Evolutionary conservation across 35 echinoderm and acorn worm species (phyloP), one percentile per base, ranked within the genome.

Genomic region (Lytechinus variegatus): DNA sequence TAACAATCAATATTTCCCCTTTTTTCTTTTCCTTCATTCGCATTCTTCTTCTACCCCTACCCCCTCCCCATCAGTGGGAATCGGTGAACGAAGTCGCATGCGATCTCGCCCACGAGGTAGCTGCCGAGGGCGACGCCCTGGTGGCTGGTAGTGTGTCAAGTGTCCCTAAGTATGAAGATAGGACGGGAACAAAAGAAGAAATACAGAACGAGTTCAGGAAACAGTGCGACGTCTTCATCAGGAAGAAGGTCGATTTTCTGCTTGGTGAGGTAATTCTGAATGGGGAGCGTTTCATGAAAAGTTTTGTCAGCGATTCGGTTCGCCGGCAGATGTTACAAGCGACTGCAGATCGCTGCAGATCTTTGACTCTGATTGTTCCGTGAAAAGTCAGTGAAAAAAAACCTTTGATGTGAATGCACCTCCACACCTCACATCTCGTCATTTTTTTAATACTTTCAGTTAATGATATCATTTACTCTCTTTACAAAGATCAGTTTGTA

Each of bases 231-330:
- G 54, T 98, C 58, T 98, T 97, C 57, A 16, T 52, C 9, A 79
- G 87, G 28, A 98, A 97, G 57, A 86, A 94, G 27, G 96, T 98
- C 28, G 97, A 98, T 57, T 98, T 96, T 57, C 52, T 98, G 55
- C 71, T 98, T 27, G 97, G 96, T 52, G 97, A 98, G 95, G 97
- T 98, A 95, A 95, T 44, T 10, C 6, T 8, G 16, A 33, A 44
- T 44, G 55, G 51, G 4, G 13, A 24, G 4, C 12, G 52, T 52
- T 19, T 24, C 12, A 54, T 27, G 19, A 44, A 5, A 7, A 5
- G 5, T 54, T 7, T 55, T 53, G 54, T 53, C 14, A 13, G 14
- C 52, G 10, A 27, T 44, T 44, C 33, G 2, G 33, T 13, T 93
- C 52, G 92, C 54, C 52, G 14, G 21, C 54, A 19, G 10, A 44